Evolutionary conservation across 2,113 vertebrate genomes (phyloP).

Genomic region (Eonycteris spelaea): DNA sequence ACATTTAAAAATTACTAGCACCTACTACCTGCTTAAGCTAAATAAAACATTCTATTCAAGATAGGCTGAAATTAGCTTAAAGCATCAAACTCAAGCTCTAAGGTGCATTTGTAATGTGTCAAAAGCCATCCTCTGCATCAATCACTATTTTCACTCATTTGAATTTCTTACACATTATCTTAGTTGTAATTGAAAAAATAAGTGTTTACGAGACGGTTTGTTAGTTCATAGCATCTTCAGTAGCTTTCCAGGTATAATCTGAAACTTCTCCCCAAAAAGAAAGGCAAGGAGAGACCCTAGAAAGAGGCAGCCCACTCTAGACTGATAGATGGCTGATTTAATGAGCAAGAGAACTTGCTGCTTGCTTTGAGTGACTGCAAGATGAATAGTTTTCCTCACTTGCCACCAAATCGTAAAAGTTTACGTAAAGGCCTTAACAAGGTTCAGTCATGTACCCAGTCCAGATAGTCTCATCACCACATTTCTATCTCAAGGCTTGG

Average conservation of each 20-base stretch:
- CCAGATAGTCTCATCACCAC: not conserved
- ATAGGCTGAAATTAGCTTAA: conserved; percentile 14
- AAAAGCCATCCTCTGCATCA: not conserved
- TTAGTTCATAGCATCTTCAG: not conserved
- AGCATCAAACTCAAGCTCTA: conserved; percentile 1
- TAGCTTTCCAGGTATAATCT: not conserved
- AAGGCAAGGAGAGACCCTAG: not conserved
- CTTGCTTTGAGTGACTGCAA: not conserved
- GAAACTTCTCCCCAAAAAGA: not conserved
- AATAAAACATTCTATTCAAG: not conserved
- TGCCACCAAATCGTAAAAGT: not conserved
- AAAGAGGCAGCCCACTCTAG: not conserved
- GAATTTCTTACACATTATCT: conserved; percentile 1
- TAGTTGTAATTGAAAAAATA: conserved; percentile 55
- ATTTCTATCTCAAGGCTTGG: not conserved
- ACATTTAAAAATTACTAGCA: not conserved
- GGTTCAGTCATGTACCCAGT: not conserved
- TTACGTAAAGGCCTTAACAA: not conserved
- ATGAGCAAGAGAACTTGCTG: not conserved
- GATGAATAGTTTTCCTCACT: not conserved
- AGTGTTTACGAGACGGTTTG: not conserved
- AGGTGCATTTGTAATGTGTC: conserved; percentile 16
- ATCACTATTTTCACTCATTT: conserved; percentile 34
- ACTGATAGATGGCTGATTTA: not conserved
- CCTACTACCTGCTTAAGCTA: conserved; percentile 5